These are phyloP conservation scores for Zaprionus taronus DNA, from an alignment of 1,140 invertebrate species.

Conservation along the genomic window DNA sequence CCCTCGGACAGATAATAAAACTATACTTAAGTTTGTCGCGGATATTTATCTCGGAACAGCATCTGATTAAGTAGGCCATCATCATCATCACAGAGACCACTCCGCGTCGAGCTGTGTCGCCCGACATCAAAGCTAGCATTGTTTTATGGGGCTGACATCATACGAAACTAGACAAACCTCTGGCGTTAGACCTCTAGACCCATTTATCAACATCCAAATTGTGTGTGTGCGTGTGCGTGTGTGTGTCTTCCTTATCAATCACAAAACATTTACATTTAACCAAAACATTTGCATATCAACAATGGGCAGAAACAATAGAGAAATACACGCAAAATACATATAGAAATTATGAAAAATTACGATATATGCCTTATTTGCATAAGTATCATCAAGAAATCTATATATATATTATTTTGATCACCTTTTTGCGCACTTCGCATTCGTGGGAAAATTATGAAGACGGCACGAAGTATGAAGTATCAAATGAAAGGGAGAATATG, in stretches of 20 bases:
- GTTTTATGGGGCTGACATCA: conserved; percentile 42
- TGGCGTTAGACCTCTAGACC: conserved; percentile 22
- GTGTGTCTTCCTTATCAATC: conserved; percentile 73
- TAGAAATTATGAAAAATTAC: conserved; percentile 56
- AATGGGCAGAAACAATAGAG: conserved; percentile 42
- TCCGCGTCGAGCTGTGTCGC: conserved; percentile 10
- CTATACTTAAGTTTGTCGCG: conserved; percentile 13
- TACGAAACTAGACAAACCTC: conserved; percentile 9
- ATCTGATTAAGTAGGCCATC: conserved; percentile 37
- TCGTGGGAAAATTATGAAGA: conserved; percentile 51
- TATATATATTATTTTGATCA: conserved; percentile 7
- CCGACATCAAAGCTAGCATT: conserved; percentile 29
- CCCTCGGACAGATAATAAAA: conserved; percentile 23
- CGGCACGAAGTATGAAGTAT: conserved; percentile 31
- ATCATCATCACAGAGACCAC: background rate
- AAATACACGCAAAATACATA: conserved; percentile 43
- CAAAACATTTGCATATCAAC: conserved; percentile 59
- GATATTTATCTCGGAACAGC: conserved; percentile 5
- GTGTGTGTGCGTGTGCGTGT: conserved; percentile 9
- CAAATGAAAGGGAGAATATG: conserved; percentile 31
- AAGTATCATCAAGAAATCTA: conserved; percentile 20
- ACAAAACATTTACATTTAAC: conserved; percentile 47
- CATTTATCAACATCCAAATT: conserved; percentile 55
- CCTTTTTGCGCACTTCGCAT: conserved; percentile 23
- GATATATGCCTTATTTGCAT: conserved; percentile 41